Evolutionary conservation across 1,140 invertebrate genomes (phyloP), one percentile per base, ranked within the genome.

Genomic region (Apis florea): DNA sequence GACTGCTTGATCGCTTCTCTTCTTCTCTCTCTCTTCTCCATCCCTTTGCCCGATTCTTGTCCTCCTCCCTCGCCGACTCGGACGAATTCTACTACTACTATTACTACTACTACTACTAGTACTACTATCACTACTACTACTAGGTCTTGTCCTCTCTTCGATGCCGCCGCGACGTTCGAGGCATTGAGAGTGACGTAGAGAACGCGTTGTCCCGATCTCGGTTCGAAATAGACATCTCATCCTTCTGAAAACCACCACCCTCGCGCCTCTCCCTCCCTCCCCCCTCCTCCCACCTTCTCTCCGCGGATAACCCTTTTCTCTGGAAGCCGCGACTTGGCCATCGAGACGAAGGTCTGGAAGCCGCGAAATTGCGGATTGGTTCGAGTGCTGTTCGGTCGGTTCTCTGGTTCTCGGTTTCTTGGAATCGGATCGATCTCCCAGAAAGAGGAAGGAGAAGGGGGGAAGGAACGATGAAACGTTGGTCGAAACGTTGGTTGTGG

Each of bases 161-260:
- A n/a, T n/a, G n/a, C 82, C 85, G 31, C 6, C 2, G 70, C 84
- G 72, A 85, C 83, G 76, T 81, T 81, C 72, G 83, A 88, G 78
- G 88, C 83, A 89, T 91, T 89, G 90, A 91, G 90, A 91, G 86
- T 90, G 91, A 91, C 91, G 88, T 91, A 87, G 88, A 91, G 91
- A 77, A 82, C 77, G 85, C 79, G 91, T 91, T 91, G 91, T 91
- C 85, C 89, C 77, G 89, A 86, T 85, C 75, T 87, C 31, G 31
- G 31, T 40, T 40, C 31, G 31, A 40, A 40, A 40, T 40, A 40
- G 31, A 40, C 31, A 40, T 40, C 31, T 40, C 63, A 61, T 24
- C 74, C 56, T 47, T 15, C 66, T 58, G 51, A 26, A 61, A 64
- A 53, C 64, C 69, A 3, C 61, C n/a, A n/a, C n/a, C n/a, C n/a